phyloP scores from a whole-genome alignment of 1,140 invertebrate species.

The Holcopasites calliopsidis region DNA sequence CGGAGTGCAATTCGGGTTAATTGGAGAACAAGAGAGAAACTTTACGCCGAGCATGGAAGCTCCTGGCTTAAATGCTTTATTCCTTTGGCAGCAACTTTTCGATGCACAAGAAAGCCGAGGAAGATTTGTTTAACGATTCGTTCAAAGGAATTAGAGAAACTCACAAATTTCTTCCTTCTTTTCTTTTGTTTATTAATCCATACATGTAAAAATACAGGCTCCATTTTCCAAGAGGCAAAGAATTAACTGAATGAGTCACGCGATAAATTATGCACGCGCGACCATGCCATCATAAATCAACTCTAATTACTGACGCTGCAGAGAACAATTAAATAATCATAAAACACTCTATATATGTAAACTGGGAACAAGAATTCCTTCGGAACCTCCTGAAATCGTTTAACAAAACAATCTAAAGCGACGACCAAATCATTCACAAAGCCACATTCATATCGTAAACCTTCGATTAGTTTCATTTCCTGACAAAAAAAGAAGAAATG shows the following conservation, averaged over 20 bases:
- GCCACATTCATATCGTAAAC: too few relatives aligned
- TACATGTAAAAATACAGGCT: too few relatives aligned
- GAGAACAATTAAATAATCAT: not conserved
- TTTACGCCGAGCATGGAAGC: constrained; percentile 31
- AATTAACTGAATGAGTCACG: not conserved
- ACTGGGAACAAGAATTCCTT: too few relatives aligned
- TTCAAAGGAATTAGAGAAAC: not conserved
- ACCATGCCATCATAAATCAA: not conserved
- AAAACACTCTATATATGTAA: too few relatives aligned
- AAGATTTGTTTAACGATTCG: constrained; percentile 16
- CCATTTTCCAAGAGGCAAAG: not conserved
- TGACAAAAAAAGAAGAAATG: too few relatives aligned
- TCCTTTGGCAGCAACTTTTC: constrained; percentile 4
- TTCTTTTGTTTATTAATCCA: not conserved
- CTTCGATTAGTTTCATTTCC: too few relatives aligned
- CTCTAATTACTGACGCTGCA: not conserved
- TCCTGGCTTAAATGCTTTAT: constrained; percentile 21
- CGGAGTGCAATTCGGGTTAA: constrained; percentile 51
- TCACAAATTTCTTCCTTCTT: not conserved
- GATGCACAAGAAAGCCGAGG: not conserved
- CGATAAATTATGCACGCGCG: not conserved
- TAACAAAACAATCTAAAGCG: too few relatives aligned
- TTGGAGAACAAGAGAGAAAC: constrained; percentile 42
- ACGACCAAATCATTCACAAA: too few relatives aligned
- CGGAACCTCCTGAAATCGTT: too few relatives aligned